Evolutionary conservation across 2,113 vertebrate species (phyloP).

Genomic region (Sceloporus undulatus): DNA sequence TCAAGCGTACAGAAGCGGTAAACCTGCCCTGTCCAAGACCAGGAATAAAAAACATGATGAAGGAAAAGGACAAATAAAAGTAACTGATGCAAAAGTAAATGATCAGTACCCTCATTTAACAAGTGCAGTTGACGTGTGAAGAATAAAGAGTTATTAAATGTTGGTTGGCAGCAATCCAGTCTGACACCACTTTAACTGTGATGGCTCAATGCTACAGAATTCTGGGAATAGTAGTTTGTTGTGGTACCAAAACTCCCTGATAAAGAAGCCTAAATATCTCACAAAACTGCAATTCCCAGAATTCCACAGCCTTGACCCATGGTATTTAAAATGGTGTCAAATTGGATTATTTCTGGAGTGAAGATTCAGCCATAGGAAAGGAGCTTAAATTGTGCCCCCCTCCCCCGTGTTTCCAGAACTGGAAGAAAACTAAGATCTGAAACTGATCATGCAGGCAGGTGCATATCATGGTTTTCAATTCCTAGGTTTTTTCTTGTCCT

Average conservation of each 20-base stretch:
- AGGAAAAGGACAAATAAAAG: rapidly evolving
- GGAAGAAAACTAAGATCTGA: neutral
- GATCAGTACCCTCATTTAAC: neutral
- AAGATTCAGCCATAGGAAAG: neutral
- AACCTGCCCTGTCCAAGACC: slow-evolving; percentile 73
- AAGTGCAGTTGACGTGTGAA: slow-evolving; percentile 10
- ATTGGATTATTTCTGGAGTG: too few relatives aligned
- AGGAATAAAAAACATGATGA: neutral
- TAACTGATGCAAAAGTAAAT: rapidly evolving
- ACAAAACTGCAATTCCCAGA: too few relatives aligned
- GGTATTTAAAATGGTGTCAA: too few relatives aligned
- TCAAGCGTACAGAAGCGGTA: slow-evolving; percentile 81
- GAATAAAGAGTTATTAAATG: too few relatives aligned
- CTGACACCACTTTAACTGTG: too few relatives aligned
- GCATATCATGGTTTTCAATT: neutral
- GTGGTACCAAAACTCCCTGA: too few relatives aligned
- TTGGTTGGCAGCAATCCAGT: too few relatives aligned
- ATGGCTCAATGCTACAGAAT: too few relatives aligned
- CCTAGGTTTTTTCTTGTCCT: neutral
- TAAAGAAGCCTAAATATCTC: too few relatives aligned
- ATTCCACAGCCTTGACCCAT: too few relatives aligned
- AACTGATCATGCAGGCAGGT: neutral
- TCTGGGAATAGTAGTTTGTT: too few relatives aligned
- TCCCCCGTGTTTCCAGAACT: neutral
- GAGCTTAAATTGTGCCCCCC: rapidly evolving